Percentiles rank a stretch among this genome's conserved stretches.
Evolutionary conservation across 2,797 vertebrate genomes (phyloP).

Genomic region (Chelidonichthys spinosus): DNA sequence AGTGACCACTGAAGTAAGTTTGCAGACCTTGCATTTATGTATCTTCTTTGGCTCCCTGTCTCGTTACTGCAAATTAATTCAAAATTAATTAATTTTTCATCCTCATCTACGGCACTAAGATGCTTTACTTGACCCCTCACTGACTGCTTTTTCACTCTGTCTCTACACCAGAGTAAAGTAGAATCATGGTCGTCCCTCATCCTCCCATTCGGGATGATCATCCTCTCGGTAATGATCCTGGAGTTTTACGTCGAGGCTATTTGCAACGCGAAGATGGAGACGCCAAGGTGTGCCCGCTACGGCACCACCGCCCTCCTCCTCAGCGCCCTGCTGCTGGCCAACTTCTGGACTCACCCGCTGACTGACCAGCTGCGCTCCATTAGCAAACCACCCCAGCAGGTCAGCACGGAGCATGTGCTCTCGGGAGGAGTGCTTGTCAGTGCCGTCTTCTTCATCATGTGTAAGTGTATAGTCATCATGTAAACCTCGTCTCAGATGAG

Average conservation of each 20-base stretch:
- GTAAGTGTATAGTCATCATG: constrained; percentile 79
- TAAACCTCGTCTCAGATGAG: not conserved
- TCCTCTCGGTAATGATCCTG: constrained; percentile 94
- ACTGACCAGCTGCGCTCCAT: constrained; percentile 93
- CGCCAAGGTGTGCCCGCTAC: constrained; percentile 89
- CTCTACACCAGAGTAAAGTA: constrained; percentile 90
- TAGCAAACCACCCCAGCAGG: constrained; percentile 85
- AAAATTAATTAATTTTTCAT: not conserved
- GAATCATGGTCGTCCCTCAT: constrained; percentile 94
- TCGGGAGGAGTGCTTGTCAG: constrained; percentile 98
- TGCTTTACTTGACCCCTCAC: not conserved
- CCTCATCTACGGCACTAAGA: not conserved
- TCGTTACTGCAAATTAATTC: not conserved
- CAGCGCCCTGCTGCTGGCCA: constrained; percentile 92
- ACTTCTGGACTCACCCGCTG: constrained; percentile 97
- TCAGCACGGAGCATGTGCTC: constrained; percentile 94
- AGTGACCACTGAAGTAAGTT: constrained; percentile 93
- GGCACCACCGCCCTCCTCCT: constrained; percentile 88
- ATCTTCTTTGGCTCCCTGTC: not conserved
- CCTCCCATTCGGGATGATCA: constrained; percentile 90
- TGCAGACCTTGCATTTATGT: not conserved
- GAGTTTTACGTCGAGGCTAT: constrained; percentile 97
- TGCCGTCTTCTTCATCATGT: constrained; percentile 93
- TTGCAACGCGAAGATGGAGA: constrained; percentile 93
- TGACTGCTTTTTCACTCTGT: not conserved